Percentiles rank a stretch among this genome's conserved stretches.
Conservation (phyloP, 2,888 invertebrate genomes). For the Lobophora halterata region DNA sequence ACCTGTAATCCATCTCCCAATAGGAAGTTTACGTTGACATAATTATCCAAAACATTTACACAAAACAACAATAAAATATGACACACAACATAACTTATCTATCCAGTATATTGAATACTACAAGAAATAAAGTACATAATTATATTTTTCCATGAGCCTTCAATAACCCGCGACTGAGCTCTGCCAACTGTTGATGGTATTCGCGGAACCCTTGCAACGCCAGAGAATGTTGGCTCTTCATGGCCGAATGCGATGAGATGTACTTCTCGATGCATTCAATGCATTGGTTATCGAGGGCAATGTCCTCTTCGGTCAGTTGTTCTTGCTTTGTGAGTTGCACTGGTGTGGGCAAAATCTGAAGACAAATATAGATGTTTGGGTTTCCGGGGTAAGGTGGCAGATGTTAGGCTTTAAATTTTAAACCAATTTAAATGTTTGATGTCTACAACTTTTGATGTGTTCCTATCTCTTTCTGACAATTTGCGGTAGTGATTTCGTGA, state of each 20-base stretch:
- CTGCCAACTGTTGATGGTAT: slow-evolving; percentile 79
- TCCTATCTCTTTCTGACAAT: too few species aligned
- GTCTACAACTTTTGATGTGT: too few species aligned
- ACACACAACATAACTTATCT: slow-evolving; percentile 38
- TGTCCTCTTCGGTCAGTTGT: slow-evolving; percentile 74
- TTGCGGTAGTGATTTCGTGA: too few species aligned
- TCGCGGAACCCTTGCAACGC: slow-evolving; percentile 87
- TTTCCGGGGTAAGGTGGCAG: too few species aligned
- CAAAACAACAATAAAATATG: too few species aligned
- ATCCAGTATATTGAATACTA: slow-evolving; percentile 41
- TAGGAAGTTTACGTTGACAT: too few species aligned
- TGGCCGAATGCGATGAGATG: slow-evolving; percentile 81
- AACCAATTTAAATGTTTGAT: too few species aligned
- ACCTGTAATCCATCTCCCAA: too few species aligned
- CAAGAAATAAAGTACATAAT: slow-evolving; percentile 32
- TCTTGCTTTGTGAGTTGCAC: slow-evolving; percentile 66
- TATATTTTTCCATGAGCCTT: slow-evolving; percentile 83
- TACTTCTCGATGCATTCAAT: slow-evolving; percentile 82
- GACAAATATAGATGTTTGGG: slow-evolving; percentile 18
- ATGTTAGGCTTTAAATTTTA: too few species aligned
- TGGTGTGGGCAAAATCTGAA: slow-evolving; percentile 66
- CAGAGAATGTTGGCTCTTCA: slow-evolving; percentile 85
- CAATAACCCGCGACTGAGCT: slow-evolving; percentile 82
- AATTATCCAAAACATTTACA: too few species aligned
- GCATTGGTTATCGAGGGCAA: slow-evolving; percentile 78